phyloP scores from a whole-genome alignment of 2,113 vertebrate species.

The Ochotona princeps region DNA sequence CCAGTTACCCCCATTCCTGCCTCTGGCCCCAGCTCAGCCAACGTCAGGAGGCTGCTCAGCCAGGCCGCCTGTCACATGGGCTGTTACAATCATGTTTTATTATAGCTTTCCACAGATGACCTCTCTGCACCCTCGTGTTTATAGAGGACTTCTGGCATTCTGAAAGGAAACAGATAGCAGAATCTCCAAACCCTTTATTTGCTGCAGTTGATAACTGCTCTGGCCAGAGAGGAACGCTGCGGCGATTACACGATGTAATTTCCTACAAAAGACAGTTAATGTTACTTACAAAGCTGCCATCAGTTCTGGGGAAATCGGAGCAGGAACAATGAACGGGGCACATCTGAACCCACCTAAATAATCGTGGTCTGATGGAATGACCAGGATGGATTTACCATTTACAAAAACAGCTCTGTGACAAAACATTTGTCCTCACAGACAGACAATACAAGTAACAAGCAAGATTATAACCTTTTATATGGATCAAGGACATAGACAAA shows the following conservation, averaged over 20 bases:
- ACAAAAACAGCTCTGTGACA: slow-evolving; percentile 47
- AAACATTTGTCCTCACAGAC: slow-evolving; percentile 55
- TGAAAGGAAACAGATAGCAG: slow-evolving; percentile 67
- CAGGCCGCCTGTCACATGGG: slow-evolving; percentile 55
- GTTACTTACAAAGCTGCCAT: slow-evolving; percentile 79
- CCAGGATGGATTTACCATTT: slow-evolving; percentile 72
- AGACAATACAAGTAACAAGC: slow-evolving; percentile 71
- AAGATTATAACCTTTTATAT: slow-evolving; percentile 73
- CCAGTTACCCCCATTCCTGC: fast-evolving
- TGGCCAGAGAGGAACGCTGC: slow-evolving; percentile 57
- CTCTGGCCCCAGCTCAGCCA: not conserved
- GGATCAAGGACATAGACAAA: slow-evolving; percentile 43
- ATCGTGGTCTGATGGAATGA: slow-evolving; percentile 48
- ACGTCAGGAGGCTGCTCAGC: not conserved
- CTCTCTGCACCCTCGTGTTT: slow-evolving; percentile 62
- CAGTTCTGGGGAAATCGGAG: slow-evolving; percentile 66
- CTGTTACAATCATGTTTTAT: slow-evolving; percentile 47
- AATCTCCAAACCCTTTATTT: slow-evolving; percentile 76
- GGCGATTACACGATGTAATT: slow-evolving; percentile 67
- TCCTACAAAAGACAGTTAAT: slow-evolving; percentile 78
- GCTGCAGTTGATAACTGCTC: slow-evolving; percentile 72
- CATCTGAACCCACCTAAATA: slow-evolving; percentile 67
- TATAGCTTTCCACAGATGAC: slow-evolving; percentile 71
- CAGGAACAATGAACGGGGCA: not conserved
- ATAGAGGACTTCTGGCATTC: slow-evolving; percentile 79